Percentiles rank a stretch among this genome's conserved stretches.
These are phyloP conservation scores for Drosophila cardini DNA, from an alignment of 1,140 invertebrate genomes.

Conservation along the genomic window DNA sequence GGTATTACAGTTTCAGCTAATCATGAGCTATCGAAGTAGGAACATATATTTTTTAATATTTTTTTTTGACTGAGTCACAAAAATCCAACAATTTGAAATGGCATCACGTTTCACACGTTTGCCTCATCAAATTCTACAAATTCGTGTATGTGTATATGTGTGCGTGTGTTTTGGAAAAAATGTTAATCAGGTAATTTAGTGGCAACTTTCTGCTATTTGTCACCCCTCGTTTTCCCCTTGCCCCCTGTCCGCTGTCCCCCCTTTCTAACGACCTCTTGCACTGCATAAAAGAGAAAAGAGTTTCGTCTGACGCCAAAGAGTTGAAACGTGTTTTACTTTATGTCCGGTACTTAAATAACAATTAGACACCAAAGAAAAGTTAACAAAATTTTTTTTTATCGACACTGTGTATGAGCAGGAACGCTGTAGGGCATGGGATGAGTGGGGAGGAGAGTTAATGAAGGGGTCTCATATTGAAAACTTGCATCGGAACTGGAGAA, in stretches of 20 bases:
- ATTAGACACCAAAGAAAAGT: conserved; percentile 26
- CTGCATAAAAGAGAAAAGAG: conserved; percentile 38
- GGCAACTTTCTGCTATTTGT: conserved; percentile 6
- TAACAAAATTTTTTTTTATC: conserved; percentile 41
- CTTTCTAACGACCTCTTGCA: not conserved
- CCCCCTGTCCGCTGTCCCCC: not conserved
- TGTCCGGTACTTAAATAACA: conserved; percentile 53
- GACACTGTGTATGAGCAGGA: not conserved
- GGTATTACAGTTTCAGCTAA: conserved; percentile 2
- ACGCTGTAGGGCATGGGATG: too few relatives aligned
- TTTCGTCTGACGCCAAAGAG: conserved; percentile 31
- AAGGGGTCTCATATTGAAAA: conserved; percentile 27
- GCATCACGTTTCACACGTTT: conserved; percentile 46
- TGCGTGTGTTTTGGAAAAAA: conserved; percentile 26
- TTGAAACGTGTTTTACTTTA: conserved; percentile 46
- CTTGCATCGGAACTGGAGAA: conserved; percentile 33
- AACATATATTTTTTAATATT: conserved; percentile 29
- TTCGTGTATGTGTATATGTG: conserved; percentile 13
- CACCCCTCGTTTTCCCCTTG: too few relatives aligned
- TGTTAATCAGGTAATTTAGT: conserved; percentile 35
- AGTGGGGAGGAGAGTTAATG: not conserved
- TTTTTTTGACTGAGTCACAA: conserved; percentile 6
- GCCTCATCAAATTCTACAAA: conserved; percentile 39
- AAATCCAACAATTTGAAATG: conserved; percentile 37
- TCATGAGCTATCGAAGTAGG: conserved; percentile 10